Evolutionary conservation across 2,113 vertebrate species (phyloP), one percentile per base, ranked within the genome.

Genomic region (Sialia sialis): DNA sequence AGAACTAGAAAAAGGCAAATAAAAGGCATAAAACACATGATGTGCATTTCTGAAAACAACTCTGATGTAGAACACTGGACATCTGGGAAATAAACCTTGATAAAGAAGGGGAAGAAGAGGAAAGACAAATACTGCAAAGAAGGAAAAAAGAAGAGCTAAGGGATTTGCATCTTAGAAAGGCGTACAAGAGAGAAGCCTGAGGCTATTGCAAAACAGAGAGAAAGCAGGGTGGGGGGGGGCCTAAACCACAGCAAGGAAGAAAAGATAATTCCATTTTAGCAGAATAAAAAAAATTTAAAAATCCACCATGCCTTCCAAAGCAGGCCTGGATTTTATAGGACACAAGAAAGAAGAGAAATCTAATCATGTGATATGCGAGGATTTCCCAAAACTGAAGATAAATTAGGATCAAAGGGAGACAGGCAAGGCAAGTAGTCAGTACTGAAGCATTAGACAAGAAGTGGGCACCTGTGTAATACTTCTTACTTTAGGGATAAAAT

Each of bases 81-180:
- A 87, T 49, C 73, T 89, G 80, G 87, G 89, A 97, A 87, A 96
- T 86, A 92, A 92, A 89, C 36, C 14, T 59, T 72, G 44, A 49
- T 60, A 44, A 89, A 91, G 36, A 63, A 90, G 41, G 20, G 18
- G 32, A 89, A 72, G 27, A 67, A 78, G n/a, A 86, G 39, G 34
- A 80, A 84, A 92, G 48, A 39, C 38, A 87, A 81, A 70, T 10
- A 32, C 26, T 39, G 56, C 34, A 48, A 89, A 81, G 60, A 74
- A 59, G 11, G 34, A 69, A 13, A 55, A 82, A 62, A 91, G 14
- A 86, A 41, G 30, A 86, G 27, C 64, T 63, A 67, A 66, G 69
- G 69, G 81, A 91, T 74, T 68, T 87, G 55, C 68, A 48, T 78
- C 77, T 89, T 89, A 86, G 64, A 84, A 68, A 29, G 79, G 7